A percentile compares a stretch with the other conserved stretches of the same genome.
phyloP scores from a whole-genome alignment of 2,888 invertebrate genomes.

The Caenorhabditis imperialis region DNA sequence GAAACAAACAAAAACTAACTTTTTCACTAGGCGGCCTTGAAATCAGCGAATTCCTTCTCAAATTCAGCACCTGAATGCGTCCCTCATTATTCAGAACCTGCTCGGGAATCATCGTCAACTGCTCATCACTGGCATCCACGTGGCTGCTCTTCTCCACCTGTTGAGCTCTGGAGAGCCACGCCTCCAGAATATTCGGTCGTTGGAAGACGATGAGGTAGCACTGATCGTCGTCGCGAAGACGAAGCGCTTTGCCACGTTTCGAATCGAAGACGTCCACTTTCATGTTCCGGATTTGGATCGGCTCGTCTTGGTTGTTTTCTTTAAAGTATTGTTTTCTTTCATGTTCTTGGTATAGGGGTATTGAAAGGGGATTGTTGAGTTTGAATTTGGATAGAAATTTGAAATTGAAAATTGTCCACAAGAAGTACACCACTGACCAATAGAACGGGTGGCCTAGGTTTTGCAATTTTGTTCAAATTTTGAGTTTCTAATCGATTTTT shows the following conservation, averaged over 20 bases:
- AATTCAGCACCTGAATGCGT: constrained; percentile 78
- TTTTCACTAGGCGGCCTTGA: constrained; percentile 36
- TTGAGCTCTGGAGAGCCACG: constrained; percentile 46
- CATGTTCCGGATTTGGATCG: constrained; percentile 37
- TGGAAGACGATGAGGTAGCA: constrained; percentile 40
- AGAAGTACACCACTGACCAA: too few species aligned
- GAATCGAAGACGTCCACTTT: constrained; percentile 41
- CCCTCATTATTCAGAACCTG: constrained; percentile 78
- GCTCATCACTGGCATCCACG: constrained; percentile 79
- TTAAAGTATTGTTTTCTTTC: too few species aligned
- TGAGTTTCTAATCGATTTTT: too few species aligned
- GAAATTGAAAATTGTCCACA: too few species aligned
- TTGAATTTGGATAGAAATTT: too few species aligned
- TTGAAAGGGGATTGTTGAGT: too few species aligned
- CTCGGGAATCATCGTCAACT: constrained; percentile 80
- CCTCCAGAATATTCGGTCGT: constrained; percentile 27
- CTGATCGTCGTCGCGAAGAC: constrained; percentile 25
- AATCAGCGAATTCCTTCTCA: constrained; percentile 79
- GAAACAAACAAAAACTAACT: constrained; percentile 4
- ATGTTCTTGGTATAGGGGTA: too few species aligned
- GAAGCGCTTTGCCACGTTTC: constrained; percentile 31
- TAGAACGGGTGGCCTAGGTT: too few species aligned
- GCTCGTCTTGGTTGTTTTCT: constrained; percentile 49
- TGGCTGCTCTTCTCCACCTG: constrained; percentile 44
- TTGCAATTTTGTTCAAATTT: too few species aligned